Evolutionary conservation across 2,113 vertebrate genomes (phyloP), one percentile per base, ranked within the genome.

Genomic region (Mohoua ochrocephala): DNA sequence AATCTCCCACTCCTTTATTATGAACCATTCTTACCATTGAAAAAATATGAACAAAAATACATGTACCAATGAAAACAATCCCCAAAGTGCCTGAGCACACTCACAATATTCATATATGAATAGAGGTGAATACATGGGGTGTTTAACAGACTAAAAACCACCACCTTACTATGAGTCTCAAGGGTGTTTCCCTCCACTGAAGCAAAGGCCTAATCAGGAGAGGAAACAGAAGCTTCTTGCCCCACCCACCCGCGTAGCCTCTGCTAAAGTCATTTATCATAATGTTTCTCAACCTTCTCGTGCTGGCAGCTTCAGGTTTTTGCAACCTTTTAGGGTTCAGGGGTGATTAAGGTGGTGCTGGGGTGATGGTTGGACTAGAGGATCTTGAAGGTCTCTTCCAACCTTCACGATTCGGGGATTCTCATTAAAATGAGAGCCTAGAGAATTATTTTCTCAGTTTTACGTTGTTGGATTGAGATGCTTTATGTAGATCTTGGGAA

Each of bases 171-270:
- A 1, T 21, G 22, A 56, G 61, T 59, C 31, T 49, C 50, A 33
- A 0, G 67, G 59, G 82, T 87, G 82, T 90, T 92, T 76, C 92
- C 82, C 57, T 54, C 31, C 26, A 69, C 49, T 73, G 86, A 80
- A 65, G 82, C 42, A 41, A 89, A 47, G 33, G 50, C 70, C 95
- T 93, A 90, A 96, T 97, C 91, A 65, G 68, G 75, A 93, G 85
- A 94, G 92, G 91, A 96, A 96, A 80, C 5, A 73, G 94, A 76
- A 69, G 63, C 19, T 15, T 21, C 61, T 94, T 69, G 84, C 92
- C 67, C 90, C 94, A 94, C 95, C 96, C 96, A 91, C 18, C 21
- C 33, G 37, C 0, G 2, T 56, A 83, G 94, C 33, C 44, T 79
- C 67, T 69, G 75, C 88, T 90, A 65, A 90, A 90, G 63, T 26